A percentile compares a stretch with the other conserved stretches of the same genome.
Conservation (phyloP, 2,888 invertebrate species). For the Arctia plantaginis region DNA sequence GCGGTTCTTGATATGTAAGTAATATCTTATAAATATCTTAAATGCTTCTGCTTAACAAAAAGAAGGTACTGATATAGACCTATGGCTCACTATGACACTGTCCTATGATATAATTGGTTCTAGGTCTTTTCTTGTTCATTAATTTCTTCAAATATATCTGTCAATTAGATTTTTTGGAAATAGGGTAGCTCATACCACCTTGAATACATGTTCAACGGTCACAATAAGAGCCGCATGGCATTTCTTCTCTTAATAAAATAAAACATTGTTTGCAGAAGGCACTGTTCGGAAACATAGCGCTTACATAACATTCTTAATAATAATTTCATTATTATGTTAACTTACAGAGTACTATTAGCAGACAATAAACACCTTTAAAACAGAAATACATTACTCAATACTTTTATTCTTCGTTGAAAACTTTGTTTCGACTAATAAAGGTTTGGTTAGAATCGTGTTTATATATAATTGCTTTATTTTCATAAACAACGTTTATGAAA, state of each 20-base stretch:
- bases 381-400: not conserved
- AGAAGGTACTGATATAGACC: not conserved
- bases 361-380: not conserved
- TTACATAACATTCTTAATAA: not conserved
- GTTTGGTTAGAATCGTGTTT: not conserved
- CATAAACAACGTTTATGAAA: too few species aligned
- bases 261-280: conserved; percentile 28
- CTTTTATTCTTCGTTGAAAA: not conserved
- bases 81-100: not conserved
- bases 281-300: conserved; percentile 21
- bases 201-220: not conserved
- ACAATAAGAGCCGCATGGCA: not conserved
- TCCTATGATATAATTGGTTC: not conserved
- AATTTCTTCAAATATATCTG: not conserved
- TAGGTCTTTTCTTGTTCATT: not conserved
- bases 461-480: too few species aligned
- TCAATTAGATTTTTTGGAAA: too few species aligned
- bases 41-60: not conserved
- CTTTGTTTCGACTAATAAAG: not conserved
- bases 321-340: not conserved
- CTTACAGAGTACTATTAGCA: not conserved
- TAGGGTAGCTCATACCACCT: not conserved
- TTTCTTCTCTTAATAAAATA: not conserved
- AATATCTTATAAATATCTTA: not conserved
- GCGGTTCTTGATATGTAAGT: not conserved